These are phyloP conservation scores for Ciconia nigra DNA, from an alignment of 2,797 vertebrate species.

Conservation along the genomic window DNA sequence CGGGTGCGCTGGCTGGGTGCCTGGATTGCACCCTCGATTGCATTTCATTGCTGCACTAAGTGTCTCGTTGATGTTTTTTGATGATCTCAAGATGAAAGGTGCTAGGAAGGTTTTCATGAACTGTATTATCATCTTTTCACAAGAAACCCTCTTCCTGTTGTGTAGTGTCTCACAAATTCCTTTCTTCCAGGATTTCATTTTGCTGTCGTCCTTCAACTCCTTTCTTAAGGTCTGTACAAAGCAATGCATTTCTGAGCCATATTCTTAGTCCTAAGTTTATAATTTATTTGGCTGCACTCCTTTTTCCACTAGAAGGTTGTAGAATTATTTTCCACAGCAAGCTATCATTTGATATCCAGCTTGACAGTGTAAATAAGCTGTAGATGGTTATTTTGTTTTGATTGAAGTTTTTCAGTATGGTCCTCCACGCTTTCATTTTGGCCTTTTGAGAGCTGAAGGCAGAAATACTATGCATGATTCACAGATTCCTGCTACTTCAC, in stretches of 20 bases:
- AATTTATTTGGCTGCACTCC: neutral
- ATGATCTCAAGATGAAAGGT: neutral
- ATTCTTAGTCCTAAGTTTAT: neutral
- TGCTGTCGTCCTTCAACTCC: neutral
- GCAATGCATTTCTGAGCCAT: neutral
- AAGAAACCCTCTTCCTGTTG: neutral
- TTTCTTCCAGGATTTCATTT: neutral
- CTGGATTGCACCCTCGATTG: neutral
- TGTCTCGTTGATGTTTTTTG: neutral
- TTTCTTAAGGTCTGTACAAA: neutral
- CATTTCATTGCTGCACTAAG: neutral
- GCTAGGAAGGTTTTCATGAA: neutral
- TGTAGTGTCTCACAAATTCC: neutral
- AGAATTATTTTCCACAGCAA: slow-evolving; percentile 9
- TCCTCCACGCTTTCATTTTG: neutral
- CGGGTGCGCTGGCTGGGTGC: neutral
- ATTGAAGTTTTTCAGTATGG: neutral
- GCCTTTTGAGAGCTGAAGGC: neutral
- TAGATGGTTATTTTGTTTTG: neutral
- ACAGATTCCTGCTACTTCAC: neutral
- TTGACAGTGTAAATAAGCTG: neutral
- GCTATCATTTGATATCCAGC: neutral
- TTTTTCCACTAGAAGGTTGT: neutral
- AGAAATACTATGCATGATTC: neutral
- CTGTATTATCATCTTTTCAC: neutral